phyloP scores from a whole-genome alignment of 2,797 vertebrate species.

The Channallabes apus region DNA sequence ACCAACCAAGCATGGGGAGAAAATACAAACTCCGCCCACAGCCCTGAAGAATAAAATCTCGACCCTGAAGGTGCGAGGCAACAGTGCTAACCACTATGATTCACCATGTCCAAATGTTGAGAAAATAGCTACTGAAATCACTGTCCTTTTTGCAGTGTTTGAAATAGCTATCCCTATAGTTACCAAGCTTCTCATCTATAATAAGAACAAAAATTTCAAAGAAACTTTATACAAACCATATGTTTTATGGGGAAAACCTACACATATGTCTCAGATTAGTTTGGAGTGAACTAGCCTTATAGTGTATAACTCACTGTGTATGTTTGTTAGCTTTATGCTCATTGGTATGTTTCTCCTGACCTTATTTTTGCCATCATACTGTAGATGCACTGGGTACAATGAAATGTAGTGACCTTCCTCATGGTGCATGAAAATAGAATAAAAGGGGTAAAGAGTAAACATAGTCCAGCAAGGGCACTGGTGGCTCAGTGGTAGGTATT shows the following conservation, averaged over 20 bases:
- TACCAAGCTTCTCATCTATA: slow-evolving; percentile 23
- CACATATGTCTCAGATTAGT: slow-evolving; percentile 35
- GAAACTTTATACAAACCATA: slow-evolving; percentile 41
- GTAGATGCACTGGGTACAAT: too few relatives aligned
- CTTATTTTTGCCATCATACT: slow-evolving; percentile 8
- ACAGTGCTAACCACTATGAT: too few relatives aligned
- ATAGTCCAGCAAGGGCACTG: too few relatives aligned
- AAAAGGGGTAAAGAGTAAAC: too few relatives aligned
- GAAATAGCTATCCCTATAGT: slow-evolving; percentile 21
- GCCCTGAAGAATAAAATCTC: too few relatives aligned
- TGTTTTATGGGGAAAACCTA: slow-evolving; percentile 39
- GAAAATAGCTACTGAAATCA: slow-evolving; percentile 14
- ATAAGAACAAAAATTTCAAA: slow-evolving; percentile 31
- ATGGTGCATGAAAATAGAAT: too few relatives aligned
- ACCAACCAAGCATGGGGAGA: too few relatives aligned
- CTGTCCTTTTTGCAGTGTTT: slow-evolving; percentile 29
- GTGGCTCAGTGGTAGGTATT: too few relatives aligned
- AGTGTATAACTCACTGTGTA: neutral
- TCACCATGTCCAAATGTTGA: slow-evolving; percentile 5
- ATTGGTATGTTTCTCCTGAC: neutral
- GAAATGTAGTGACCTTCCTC: too few relatives aligned
- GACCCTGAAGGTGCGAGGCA: too few relatives aligned
- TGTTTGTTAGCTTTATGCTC: neutral
- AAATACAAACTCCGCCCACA: too few relatives aligned
- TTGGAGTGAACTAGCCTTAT: slow-evolving; percentile 13